A percentile compares a stretch with the other conserved stretches of the same genome.
These are phyloP conservation scores for Diplogasteroides magnus DNA, from an alignment of 1,140 invertebrate species.

Conservation along the genomic window DNA sequence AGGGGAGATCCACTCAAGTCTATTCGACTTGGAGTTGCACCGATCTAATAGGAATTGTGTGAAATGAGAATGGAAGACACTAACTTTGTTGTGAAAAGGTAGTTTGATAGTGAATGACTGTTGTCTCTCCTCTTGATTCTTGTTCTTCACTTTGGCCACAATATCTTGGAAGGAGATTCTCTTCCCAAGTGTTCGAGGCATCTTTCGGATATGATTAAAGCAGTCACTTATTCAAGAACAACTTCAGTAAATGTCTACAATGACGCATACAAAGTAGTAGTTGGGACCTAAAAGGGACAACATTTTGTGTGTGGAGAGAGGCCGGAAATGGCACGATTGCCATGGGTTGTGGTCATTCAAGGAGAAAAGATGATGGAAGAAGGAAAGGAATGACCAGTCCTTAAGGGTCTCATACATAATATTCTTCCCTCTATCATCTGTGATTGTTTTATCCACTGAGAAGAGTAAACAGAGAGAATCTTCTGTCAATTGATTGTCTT, in stretches of 20 bases:
- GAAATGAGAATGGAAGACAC: neutral
- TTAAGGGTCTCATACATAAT: no score
- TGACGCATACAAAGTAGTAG: neutral
- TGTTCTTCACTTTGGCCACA: neutral
- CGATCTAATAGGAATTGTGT: neutral
- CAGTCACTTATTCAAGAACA: no score
- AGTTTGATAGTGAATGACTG: neutral
- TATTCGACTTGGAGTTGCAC: neutral
- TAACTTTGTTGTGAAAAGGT: neutral
- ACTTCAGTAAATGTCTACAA: no score
- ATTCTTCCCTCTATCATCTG: no score
- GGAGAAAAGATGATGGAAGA: neutral
- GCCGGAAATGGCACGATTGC: neutral
- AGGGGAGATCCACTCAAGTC: neutral
- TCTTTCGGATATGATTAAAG: neutral
- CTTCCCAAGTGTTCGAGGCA: neutral
- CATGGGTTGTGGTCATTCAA: neutral
- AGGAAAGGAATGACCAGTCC: no score
- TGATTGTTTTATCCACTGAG: no score
- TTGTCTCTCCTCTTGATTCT: no score
- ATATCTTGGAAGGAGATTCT: neutral
- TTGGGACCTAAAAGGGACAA: neutral
- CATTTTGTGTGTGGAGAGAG: neutral
- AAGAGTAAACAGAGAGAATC: neutral
- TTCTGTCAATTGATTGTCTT: neutral